Base-by-base conservation (phyloP, 2,113 vertebrate genomes). In the Corythaixoides concolor region DNA sequence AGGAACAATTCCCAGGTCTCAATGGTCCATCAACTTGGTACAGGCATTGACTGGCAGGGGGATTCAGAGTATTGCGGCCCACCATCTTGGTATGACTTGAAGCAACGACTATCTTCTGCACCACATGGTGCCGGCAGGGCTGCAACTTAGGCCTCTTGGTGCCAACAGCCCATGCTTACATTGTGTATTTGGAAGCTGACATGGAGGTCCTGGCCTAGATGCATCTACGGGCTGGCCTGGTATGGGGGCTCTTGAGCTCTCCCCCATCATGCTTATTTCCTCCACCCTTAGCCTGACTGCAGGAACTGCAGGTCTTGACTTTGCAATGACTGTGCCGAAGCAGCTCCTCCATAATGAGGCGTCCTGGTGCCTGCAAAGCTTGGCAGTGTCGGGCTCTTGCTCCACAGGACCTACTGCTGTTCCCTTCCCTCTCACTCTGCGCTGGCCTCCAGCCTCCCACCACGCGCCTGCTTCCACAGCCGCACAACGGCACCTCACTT, bases 31-130 rank as follows among this genome's bases (percentile, higher is more conserved):
- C 58, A 39, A 1, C 41, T 60, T 4, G 18, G 50, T 0, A 0
- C 0, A 0, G 30, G 52, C 2, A 4, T 12, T 12, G 63, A 17
- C 27, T 30, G 55, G 39, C n/a, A 45, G 64, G 0, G 1, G 43
- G 56, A 55, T 41, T 85, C 41, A 41, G 52, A 41, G 85, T 2
- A 0, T 9, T 56, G 56, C 3, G 3, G 69, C 26, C 37, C 68
- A 75, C 62, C 47, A 21, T 63, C 59, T 88, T 37, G 28, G 60
- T n/a, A 59, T 1, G 2, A 23, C 37, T 19, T 26, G 47, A 62
- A 75, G 69, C 23, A 80, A 49, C 0, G 2, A 32, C 12, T 21
- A 15, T 32, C 76, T 43, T 80, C 58, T 76, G 70, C 20, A 39
- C 39, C 1, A 1, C 43, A 11, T 9, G 10, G 37, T 9, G n/a